Evolutionary conservation across 2,888 invertebrate genomes (phyloP), one percentile per base, ranked within the genome.

Genomic region (Euzophera pinguis): DNA sequence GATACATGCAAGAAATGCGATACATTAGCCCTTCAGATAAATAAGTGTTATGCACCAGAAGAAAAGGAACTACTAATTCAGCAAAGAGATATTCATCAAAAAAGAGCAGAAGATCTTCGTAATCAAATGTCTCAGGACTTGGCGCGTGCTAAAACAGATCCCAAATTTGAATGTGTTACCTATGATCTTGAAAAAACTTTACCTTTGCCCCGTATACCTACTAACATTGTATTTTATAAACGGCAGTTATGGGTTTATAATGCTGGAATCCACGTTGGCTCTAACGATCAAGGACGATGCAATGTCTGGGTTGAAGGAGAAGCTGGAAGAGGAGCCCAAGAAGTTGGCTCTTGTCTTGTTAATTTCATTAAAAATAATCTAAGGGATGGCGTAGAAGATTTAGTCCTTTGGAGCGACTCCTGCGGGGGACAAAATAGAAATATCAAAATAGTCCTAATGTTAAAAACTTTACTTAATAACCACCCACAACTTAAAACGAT

Each of bases 231-330:
- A 10, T 54, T 52, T 32, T 54, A 54, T 17, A 54, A 54, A 16
- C 41, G 54, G 1, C 52, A 54, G 9, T 22, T 54, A 13, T 54
- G 54, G 51, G 13, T 54, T 0, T 52, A 54, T 47, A 51, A 54
- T 17, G 10, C 35, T 14, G 42, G 51, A 3, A 51, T 48, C 1
- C 49, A 52, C 13, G n/a, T 16, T 5, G 54, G 17, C 0, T 45
- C 38, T 3, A n/a, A 45, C 27, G 39, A 55, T 34, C 43, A 4
- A 13, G 54, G 35, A n/a, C 34, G 38, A n/a, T 52, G 52, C n/a
- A 38, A 49, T 27, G 52, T 54, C 1, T 54, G 45, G 54, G 14
- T 55, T 3, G 54, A 50, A 39, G 54, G 54, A 1, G 49, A 55
- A 39, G 52, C 52, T 4, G 52, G 54, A 9, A 16, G 49, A 16